phyloP scores from a whole-genome alignment of 2,797 vertebrate genomes.

The Vultur gryphus region DNA sequence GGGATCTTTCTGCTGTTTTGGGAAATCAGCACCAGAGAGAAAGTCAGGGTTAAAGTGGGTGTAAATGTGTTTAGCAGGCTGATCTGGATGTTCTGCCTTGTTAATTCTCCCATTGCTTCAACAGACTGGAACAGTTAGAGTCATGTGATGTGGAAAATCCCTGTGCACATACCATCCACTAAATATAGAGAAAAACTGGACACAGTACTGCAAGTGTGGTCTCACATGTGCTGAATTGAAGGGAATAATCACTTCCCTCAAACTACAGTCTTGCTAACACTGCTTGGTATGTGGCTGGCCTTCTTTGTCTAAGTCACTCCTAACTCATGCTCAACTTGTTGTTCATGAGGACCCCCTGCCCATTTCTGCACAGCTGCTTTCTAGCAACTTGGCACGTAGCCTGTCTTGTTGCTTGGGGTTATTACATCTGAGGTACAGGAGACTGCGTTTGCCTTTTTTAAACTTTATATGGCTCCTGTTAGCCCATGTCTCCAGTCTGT shows the following conservation, averaged over 20 bases:
- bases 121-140: not conserved
- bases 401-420: not conserved
- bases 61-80: not conserved
- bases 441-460: not conserved
- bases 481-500: not conserved
- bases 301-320: not conserved
- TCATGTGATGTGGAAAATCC: not conserved
- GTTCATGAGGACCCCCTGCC: not conserved
- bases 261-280: not conserved
- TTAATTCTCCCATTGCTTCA: not conserved
- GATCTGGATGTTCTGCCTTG: not conserved
- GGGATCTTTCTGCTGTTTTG: not conserved
- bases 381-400: not conserved
- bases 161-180: not conserved
- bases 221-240: not conserved
- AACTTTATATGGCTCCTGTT: not conserved
- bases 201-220: not conserved
- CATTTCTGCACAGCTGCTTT: not conserved
- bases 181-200: not conserved
- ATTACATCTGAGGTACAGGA: not conserved
- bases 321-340: not conserved
- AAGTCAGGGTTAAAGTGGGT: not conserved
- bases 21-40: not conserved
- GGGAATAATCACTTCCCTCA: not conserved
- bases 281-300: not conserved